Evolutionary conservation across 2,113 vertebrate genomes (phyloP), one percentile per base, ranked within the genome.

Genomic region (Nothoprocta perdicaria): DNA sequence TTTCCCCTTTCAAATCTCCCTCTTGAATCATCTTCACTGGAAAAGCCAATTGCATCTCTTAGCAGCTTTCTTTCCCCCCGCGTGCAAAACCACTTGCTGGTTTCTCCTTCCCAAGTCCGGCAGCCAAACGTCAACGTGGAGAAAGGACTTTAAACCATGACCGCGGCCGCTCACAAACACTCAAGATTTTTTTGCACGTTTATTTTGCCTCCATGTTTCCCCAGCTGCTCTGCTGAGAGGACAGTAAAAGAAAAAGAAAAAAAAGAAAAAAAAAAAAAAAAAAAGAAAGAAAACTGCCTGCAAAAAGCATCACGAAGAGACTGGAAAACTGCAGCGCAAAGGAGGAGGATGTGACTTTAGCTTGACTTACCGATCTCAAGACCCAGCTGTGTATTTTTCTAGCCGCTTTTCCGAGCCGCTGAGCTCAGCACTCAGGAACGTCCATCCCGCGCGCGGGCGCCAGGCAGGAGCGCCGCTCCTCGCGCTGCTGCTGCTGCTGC

Each of bases 401-500:
- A 65, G 55, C 96, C 72, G 93, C 89, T 93, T 96, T 95, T 96
- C 80, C 77, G 80, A 88, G 92, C 80, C 78, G 91, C 94, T 94
- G 95, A 97, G 93, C 95, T 97, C 95, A 96, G 88, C 9, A 87
- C 76, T 96, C 81, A 95, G 94, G 95, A 93, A 96, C 76, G 78
- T 94, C 86, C 95, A 84, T 75, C 23, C 60, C 45, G 72, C 4
- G 86, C 83, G 86, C 41, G 84, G 71, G 69, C 87, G 92, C 61
- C 95, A 46, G 74, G 69, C 80, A 65, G 38, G 46, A 67, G 60
- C 46, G 22, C 75, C 48, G 92, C 27, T 55, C 89, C 86, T 80
- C 66, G 17, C 76, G 77, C 86, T 89, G 93, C 46, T 21, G 92
- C 66, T 63, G 93, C 69, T 80, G 83, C 86, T 3, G 81, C 46